Conservation (phyloP, 1,140 invertebrate species). For the Prorops nasuta region DNA sequence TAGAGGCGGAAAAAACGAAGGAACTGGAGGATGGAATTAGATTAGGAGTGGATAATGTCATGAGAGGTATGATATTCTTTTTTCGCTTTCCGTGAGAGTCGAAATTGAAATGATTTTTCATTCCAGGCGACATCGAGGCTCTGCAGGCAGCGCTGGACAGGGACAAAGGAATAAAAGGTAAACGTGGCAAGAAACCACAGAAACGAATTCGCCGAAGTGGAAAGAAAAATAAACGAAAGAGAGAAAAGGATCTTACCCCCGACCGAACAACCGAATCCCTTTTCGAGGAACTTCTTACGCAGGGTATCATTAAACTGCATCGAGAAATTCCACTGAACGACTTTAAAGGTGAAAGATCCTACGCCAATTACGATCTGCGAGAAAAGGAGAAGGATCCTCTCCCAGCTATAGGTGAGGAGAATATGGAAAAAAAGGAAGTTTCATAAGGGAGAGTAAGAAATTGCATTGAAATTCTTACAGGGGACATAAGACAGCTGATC, state of each 20-base stretch:
- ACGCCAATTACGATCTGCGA: constrained; percentile 59
- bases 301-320: constrained; percentile 85
- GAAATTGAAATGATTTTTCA: not conserved
- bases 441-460: not conserved
- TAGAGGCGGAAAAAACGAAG: constrained; percentile 77
- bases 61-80: constrained; percentile 61
- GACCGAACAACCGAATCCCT: constrained; percentile 86
- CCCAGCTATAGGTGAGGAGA: constrained; percentile 41
- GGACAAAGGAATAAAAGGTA: constrained; percentile 71
- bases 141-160: constrained; percentile 71
- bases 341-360: constrained; percentile 82
- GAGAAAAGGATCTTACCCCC: constrained; percentile 93
- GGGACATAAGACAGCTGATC: constrained; percentile 85
- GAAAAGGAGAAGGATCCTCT: constrained; percentile 61
- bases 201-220: constrained; percentile 76
- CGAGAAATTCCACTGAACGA: constrained; percentile 69
- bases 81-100: constrained; percentile 1
- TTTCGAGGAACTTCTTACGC: constrained; percentile 86
- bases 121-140: constrained; percentile 46
- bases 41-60: constrained; percentile 78
- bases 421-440: not conserved
- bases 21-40: constrained; percentile 85
- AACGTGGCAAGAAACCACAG: constrained; percentile 78
- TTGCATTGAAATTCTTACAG: constrained; percentile 51
- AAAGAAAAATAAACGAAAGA: constrained; percentile 88